A percentile compares a stretch with the other conserved stretches of the same genome.
phyloP scores from a whole-genome alignment of 2,113 vertebrate genomes.

The Chiloscyllium plagiosum region DNA sequence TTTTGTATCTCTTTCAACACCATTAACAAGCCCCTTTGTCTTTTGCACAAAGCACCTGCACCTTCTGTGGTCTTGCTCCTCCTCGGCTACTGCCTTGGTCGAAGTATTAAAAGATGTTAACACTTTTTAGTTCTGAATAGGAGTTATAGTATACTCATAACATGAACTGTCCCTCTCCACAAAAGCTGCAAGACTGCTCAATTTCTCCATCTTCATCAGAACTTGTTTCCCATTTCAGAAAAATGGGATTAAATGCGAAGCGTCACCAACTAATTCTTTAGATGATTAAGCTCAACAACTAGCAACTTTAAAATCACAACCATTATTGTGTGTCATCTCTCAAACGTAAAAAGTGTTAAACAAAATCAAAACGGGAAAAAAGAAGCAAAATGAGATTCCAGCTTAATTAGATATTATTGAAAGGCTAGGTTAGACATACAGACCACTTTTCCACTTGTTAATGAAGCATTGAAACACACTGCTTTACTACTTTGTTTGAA shows the following conservation, averaged over 20 bases:
- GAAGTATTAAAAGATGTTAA: no score
- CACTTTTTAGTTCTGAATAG: no score
- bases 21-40: no score
- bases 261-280: neutral
- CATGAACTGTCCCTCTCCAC: no score
- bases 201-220: neutral
- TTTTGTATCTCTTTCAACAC: no score
- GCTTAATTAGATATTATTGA: neutral
- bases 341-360: neutral
- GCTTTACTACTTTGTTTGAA: neutral
- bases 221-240: neutral
- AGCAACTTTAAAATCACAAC: neutral
- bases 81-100: no score
- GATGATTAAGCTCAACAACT: neutral
- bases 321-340: neutral
- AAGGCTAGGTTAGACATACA: neutral
- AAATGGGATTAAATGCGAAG: neutral
- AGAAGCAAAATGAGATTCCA: neutral
- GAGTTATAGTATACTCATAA: no score
- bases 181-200: no score
- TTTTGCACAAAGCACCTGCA: no score
- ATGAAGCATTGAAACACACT: neutral
- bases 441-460: neutral
- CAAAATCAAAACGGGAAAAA: neutral
- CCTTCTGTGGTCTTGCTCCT: no score